These are phyloP conservation scores for Pelecanus crispus DNA, from an alignment of 2,113 vertebrate species.

Conservation along the genomic window DNA sequence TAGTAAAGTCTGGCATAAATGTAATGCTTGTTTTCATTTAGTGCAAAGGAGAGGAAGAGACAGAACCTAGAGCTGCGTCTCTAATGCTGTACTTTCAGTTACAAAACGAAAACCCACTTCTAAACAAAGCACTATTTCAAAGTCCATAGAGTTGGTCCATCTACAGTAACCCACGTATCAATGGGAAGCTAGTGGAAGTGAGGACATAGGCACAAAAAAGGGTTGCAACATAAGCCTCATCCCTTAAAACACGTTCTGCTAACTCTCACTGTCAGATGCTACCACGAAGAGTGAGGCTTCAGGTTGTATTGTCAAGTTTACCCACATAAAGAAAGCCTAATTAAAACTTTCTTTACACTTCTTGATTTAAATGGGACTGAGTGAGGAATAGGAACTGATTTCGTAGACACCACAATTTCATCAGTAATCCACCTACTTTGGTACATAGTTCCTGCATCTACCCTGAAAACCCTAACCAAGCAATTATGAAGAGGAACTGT, in stretches of 20 bases:
- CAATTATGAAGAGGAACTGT: background rate
- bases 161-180: background rate
- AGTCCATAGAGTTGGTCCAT: background rate
- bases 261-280: background rate
- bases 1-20: conserved; percentile 19
- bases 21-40: conserved; percentile 19
- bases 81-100: background rate
- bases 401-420: background rate
- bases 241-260: background rate
- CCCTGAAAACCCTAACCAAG: background rate
- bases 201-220: background rate
- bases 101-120: background rate
- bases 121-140: background rate
- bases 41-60: background rate
- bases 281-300: background rate
- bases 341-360: background rate
- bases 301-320: background rate
- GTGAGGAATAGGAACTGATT: background rate
- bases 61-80: background rate
- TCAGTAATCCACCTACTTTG: background rate
- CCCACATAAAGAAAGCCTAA: background rate
- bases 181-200: background rate
- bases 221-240: background rate
- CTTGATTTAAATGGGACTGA: background rate
- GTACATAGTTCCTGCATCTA: background rate